Percentiles rank a stretch among this genome's conserved stretches.
Evolutionary conservation across 2,888 invertebrate genomes (phyloP).

Genomic region (Harmothoe impar): DNA sequence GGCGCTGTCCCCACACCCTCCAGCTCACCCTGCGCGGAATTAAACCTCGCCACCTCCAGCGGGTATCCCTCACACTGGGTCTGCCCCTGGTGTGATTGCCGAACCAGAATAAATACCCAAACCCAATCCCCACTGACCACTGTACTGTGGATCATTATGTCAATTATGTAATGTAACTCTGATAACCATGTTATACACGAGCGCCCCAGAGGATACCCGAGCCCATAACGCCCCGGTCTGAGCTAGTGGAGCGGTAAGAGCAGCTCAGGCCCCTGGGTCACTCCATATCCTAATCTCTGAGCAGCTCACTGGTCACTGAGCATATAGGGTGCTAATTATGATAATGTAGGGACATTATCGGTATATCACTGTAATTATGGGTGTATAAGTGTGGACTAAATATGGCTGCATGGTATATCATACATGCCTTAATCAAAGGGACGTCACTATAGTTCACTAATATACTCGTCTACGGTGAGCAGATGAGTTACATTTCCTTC

Average conservation of each 20-base stretch:
- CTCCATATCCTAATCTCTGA: too few species aligned
- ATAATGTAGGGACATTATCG: too few species aligned
- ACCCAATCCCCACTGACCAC: background rate
- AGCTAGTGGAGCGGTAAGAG: background rate
- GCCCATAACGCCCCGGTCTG: background rate
- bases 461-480: too few species aligned
- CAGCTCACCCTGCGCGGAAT: background rate
- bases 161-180: constrained; percentile 35
- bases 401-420: too few species aligned
- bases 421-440: too few species aligned
- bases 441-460: too few species aligned
- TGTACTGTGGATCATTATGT: background rate
- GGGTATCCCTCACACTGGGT: background rate
- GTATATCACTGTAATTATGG: too few species aligned
- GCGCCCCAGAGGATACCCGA: background rate
- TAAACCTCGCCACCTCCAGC: background rate
- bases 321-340: too few species aligned
- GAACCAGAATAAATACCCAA: background rate
- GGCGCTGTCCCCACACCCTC: background rate
- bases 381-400: too few species aligned
- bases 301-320: too few species aligned
- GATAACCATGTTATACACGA: constrained; percentile 21
- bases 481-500: too few species aligned
- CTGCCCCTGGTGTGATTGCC: background rate
- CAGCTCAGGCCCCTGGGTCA: background rate